Percentiles rank a stretch among this genome's conserved stretches.
Conservation (phyloP, 2,113 vertebrate species). For the Aegotheles bennettii region DNA sequence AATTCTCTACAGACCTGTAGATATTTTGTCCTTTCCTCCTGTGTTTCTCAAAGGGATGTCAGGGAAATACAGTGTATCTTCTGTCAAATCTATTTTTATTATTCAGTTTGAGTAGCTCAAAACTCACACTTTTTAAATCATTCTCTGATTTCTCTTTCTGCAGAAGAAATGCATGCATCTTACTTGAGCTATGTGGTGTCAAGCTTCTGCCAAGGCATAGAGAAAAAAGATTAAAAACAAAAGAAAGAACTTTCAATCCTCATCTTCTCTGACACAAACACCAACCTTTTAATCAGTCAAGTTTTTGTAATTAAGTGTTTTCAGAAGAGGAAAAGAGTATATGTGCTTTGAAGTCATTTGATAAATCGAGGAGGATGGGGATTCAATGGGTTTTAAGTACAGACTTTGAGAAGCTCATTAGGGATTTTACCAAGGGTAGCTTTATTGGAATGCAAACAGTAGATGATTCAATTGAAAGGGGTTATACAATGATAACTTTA, state of each 20-base stretch:
- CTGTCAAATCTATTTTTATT: background rate
- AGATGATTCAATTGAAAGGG: background rate
- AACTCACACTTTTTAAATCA: background rate
- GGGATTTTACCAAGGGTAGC: background rate
- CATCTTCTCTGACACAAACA: background rate
- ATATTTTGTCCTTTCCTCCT: background rate
- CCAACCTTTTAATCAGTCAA: background rate
- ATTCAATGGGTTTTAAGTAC: background rate
- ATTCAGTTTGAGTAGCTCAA: background rate
- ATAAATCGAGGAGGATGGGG: background rate
- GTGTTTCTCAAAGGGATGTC: background rate
- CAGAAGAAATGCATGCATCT: background rate
- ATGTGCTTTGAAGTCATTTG: constrained; percentile 10
- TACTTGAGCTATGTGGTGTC: background rate
- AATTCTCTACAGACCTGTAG: background rate
- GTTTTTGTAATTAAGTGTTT: constrained; percentile 3
- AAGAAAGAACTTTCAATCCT: background rate
- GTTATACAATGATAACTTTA: background rate
- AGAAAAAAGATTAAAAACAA: background rate
- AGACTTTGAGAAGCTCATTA: background rate
- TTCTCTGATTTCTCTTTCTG: background rate
- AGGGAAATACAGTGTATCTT: background rate
- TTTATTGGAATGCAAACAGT: background rate
- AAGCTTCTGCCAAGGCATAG: background rate
- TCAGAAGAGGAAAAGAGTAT: background rate